Conservation (phyloP, 1,140 invertebrate species). For the Drosophila sturtevanti region DNA sequence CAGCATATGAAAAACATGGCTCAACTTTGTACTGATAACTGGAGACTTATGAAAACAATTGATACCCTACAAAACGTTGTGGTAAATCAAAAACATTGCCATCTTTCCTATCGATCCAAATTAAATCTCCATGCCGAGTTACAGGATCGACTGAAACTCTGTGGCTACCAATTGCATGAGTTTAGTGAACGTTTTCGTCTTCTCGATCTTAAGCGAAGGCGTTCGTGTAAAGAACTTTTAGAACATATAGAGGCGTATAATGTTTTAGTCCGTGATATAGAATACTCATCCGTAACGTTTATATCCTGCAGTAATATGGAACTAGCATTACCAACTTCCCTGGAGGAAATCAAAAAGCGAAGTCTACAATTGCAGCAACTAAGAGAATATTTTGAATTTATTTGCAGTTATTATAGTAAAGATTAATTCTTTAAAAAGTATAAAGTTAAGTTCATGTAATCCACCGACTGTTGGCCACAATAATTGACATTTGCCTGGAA, state of each 20-base stretch:
- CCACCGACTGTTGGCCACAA: not conserved
- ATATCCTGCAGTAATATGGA: not conserved
- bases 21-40: not conserved
- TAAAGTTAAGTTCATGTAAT: not conserved
- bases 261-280: conserved; percentile 14
- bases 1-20: not conserved
- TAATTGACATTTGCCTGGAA: not conserved
- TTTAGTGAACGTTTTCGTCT: conserved; percentile 16
- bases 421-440: not conserved
- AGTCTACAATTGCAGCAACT: not conserved
- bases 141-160: not conserved
- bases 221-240: not conserved
- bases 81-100: not conserved
- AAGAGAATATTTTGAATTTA: not conserved
- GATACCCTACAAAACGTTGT: not conserved
- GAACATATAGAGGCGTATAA: conserved; percentile 34
- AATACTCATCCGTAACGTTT: conserved; percentile 9
- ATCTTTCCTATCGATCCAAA: not conserved
- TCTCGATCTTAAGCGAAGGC: conserved; percentile 10
- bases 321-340: conserved; percentile 6
- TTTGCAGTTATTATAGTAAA: not conserved
- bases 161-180: conserved; percentile 1
- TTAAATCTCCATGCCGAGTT: not conserved
- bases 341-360: not conserved
- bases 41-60: not conserved